Evolutionary conservation across 1,140 invertebrate genomes (phyloP).

Genomic region (Tribolium madens): DNA sequence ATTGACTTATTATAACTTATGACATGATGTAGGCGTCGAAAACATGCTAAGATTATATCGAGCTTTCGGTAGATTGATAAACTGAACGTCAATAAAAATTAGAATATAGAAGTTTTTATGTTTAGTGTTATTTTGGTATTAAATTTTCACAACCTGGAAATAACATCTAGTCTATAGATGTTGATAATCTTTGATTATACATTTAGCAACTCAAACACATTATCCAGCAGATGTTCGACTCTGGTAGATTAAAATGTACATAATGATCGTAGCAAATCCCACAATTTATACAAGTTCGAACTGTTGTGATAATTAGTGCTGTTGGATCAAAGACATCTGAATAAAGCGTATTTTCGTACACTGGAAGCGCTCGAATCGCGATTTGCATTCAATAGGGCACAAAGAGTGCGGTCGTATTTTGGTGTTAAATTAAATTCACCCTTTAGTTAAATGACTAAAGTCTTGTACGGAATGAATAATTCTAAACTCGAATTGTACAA

Average conservation of each 20-base stretch:
- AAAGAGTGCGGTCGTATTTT: slow-evolving; percentile 35
- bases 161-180: not conserved
- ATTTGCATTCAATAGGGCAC: slow-evolving; percentile 37
- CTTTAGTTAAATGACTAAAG: slow-evolving; percentile 27
- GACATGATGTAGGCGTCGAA: too few relatives aligned
- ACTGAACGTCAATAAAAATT: too few relatives aligned
- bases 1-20: too few relatives aligned
- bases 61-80: too few relatives aligned
- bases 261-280: slow-evolving; percentile 23
- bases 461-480: slow-evolving; percentile 26
- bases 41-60: too few relatives aligned
- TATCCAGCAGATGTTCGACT: not conserved
- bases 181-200: not conserved
- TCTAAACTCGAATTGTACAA: slow-evolving; percentile 4
- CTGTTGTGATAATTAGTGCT: slow-evolving; percentile 36
- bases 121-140: too few relatives aligned
- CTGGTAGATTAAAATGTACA: slow-evolving; percentile 20
- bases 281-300: slow-evolving; percentile 15
- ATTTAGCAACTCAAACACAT: not conserved
- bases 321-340: slow-evolving; percentile 20
- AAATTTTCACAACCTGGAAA: too few relatives aligned
- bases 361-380: slow-evolving; percentile 20
- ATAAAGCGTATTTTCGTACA: slow-evolving; percentile 23
- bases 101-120: too few relatives aligned
- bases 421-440: slow-evolving; percentile 35